Percentiles rank a stretch among this genome's conserved stretches.
Conservation (phyloP, 2,797 vertebrate species). For the Miichthys miiuy region DNA sequence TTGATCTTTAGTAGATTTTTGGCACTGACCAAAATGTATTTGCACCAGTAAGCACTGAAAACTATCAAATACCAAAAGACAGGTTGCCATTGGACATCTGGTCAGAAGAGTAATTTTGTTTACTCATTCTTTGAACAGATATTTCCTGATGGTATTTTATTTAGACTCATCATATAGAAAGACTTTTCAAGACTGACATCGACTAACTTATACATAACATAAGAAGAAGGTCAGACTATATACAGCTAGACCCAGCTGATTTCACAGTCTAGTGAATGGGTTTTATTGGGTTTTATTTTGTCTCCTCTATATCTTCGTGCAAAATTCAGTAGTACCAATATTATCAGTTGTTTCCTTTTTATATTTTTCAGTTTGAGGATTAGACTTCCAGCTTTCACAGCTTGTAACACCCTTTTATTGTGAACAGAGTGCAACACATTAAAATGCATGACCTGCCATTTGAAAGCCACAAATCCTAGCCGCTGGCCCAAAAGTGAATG, state of each 20-base stretch:
- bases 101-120: background rate
- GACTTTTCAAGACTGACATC: too few species aligned
- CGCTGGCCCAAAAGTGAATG: background rate
- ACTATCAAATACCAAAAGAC: background rate
- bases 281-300: too few species aligned
- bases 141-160: background rate
- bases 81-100: background rate
- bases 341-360: too few species aligned
- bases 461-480: background rate
- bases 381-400: background rate
- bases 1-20: background rate
- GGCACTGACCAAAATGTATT: background rate
- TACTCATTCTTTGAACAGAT: background rate
- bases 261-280: too few species aligned
- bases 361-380: background rate
- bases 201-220: too few species aligned
- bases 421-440: too few species aligned
- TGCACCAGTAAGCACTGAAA: background rate
- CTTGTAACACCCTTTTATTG: background rate
- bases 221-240: too few species aligned
- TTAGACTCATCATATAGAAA: too few species aligned
- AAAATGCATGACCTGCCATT: background rate
- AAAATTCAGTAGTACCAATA: too few species aligned
- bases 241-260: too few species aligned
- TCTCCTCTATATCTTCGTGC: too few species aligned